Base-by-base conservation (phyloP, 2,113 vertebrate genomes). In the Sisor rabdophorus region DNA sequence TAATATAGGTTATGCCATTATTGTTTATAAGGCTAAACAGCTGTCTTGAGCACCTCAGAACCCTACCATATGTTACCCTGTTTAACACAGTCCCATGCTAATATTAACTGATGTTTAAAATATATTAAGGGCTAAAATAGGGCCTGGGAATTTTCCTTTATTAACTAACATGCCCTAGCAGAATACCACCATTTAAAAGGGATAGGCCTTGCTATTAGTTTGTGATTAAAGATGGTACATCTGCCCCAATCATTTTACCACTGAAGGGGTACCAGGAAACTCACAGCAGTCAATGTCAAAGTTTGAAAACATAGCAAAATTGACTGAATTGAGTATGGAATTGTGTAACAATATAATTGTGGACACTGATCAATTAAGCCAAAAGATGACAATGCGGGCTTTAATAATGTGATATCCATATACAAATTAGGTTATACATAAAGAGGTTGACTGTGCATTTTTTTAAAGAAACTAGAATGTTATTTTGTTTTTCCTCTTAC, bases 1-100 rank as follows among this genome's bases (percentile, higher is more conserved):
- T 67, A 40, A 48, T 48, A 26, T 26, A 9, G 22, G 40, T 44
- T 44, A 8, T 10, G 4, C 8, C 40, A 24, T 52, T 56, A 30
- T 53, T 36, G 15, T 69, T 47, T 12, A 19, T 61, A 65, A 71
- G 15, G 19, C 76, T 69, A 47, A 26, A 71, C 55, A 58, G 61
- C 56, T 70, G 28, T 19, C 44, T 67, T 61, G 55, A 22, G 16
- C 55, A 71, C 70, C 32, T 30, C 13, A 44, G 20, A 13, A 40
- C 8, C 30, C 36, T 28, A 12, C 28, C 53, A 55, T 26, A 55
- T 11, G 0, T 71, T 71, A 55, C 28, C 52, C 68, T 70, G 30
- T 48, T 58, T 19, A 22, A 59, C 28, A 55, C 16, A 48, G 63
- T 71, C 58, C 32, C 24, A 64, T 60, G 22, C 13, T 48, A 32